These are phyloP conservation scores for Onychomys arenicola DNA, from an alignment of 2,797 vertebrate genomes.

Conservation along the genomic window DNA sequence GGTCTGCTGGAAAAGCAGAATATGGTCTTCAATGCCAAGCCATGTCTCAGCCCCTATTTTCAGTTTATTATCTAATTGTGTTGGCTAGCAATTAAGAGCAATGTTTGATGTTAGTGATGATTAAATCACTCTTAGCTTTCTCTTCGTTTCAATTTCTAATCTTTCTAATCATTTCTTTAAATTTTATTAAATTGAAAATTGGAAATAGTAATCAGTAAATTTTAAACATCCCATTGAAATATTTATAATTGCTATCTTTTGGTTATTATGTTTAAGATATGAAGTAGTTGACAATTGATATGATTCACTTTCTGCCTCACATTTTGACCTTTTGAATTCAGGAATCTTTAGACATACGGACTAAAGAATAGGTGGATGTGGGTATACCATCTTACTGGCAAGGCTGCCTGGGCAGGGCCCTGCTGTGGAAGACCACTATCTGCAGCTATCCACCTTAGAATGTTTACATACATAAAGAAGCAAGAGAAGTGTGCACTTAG, in stretches of 20 bases:
- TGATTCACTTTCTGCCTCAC: background rate
- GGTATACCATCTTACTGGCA: background rate
- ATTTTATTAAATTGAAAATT: background rate
- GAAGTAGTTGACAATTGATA: background rate
- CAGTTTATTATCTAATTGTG: background rate
- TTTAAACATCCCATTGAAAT: background rate
- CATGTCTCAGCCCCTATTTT: background rate
- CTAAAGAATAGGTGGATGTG: background rate
- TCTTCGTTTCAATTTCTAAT: background rate
- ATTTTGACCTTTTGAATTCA: conserved; percentile 21
- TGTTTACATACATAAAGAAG: background rate
- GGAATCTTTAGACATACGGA: background rate
- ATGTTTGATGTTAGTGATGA: background rate
- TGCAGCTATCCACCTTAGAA: no score
- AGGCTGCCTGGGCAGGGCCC: background rate
- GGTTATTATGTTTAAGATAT: background rate
- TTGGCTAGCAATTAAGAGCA: background rate
- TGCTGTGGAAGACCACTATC: background rate
- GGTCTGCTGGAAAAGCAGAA: background rate
- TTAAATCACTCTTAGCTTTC: background rate
- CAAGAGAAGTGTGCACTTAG: background rate
- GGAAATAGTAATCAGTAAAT: background rate
- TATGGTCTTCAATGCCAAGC: background rate
- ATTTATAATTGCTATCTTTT: background rate
- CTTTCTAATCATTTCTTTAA: background rate